Percentiles rank a stretch among this genome's conserved stretches.
phyloP scores from a whole-genome alignment of 2,888 invertebrate species.

The Acheta domesticus region DNA sequence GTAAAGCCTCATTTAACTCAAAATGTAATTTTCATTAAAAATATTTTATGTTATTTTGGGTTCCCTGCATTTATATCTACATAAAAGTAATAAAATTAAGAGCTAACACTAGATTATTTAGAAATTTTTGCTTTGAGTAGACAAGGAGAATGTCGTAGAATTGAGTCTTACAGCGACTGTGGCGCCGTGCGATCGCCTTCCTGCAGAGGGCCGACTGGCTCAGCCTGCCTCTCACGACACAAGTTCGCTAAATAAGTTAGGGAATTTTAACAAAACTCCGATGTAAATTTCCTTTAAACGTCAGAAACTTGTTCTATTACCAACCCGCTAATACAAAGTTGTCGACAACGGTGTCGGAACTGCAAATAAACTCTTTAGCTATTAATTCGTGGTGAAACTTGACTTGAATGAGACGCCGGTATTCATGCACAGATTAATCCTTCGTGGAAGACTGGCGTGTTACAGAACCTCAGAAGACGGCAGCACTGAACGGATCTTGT shows the following conservation, averaged over 20 bases:
- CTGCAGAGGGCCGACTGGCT: too few relatives aligned
- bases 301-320: not conserved
- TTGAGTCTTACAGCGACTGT: too few relatives aligned
- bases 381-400: not conserved
- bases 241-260: not conserved
- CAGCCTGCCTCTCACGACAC: not conserved
- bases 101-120: too few relatives aligned
- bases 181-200: too few relatives aligned
- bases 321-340: not conserved
- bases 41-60: too few relatives aligned
- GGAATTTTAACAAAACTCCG: not conserved
- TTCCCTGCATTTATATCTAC: too few relatives aligned
- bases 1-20: too few relatives aligned
- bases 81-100: too few relatives aligned
- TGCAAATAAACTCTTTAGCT: not conserved
- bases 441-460: not conserved
- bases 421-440: slow-evolving; percentile 4
- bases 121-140: too few relatives aligned
- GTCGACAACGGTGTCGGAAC: not conserved
- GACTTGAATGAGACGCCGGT: not conserved
- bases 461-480: not conserved
- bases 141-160: too few relatives aligned
- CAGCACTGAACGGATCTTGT: not conserved
- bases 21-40: too few relatives aligned
- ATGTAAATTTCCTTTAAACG: not conserved